Evolutionary conservation across 2,888 invertebrate species (phyloP).

Genomic region (Pemphredon lugubris): DNA sequence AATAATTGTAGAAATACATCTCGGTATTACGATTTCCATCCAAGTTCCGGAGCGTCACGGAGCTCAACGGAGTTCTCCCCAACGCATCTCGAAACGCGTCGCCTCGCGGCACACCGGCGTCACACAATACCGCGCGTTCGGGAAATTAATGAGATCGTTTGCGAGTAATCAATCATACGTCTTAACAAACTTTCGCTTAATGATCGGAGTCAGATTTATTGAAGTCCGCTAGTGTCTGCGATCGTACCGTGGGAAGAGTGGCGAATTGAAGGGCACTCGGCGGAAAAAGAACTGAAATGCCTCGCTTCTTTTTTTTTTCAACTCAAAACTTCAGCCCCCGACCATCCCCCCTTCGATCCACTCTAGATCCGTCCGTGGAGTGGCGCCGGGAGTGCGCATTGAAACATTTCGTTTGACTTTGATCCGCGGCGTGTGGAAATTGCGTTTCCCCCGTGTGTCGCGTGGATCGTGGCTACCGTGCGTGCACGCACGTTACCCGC

Average conservation of each 20-base stretch:
- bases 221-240: background rate
- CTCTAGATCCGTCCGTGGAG: constrained; percentile 38
- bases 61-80: background rate
- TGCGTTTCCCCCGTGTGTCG: constrained; percentile 58
- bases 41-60: too few relatives aligned
- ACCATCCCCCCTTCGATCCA: constrained; percentile 41
- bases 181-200: constrained; percentile 1
- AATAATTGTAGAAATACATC: too few relatives aligned
- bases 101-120: too few relatives aligned
- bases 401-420: constrained; percentile 56
- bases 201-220: background rate
- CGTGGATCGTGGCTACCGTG: constrained; percentile 41
- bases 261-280: constrained; percentile 34
- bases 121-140: too few relatives aligned
- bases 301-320: constrained; percentile 27
- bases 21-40: too few relatives aligned
- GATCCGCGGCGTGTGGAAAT: constrained; percentile 66
- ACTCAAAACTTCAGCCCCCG: constrained; percentile 41
- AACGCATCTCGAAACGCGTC: too few relatives aligned
- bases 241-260: constrained; percentile 23
- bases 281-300: constrained; percentile 34
- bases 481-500: constrained; percentile 10
- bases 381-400: constrained; percentile 31
- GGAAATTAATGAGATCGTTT: constrained; percentile 1
- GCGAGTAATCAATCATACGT: constrained; percentile 1